phyloP scores from a whole-genome alignment of 2,888 invertebrate species.

The Pyralis farinalis region DNA sequence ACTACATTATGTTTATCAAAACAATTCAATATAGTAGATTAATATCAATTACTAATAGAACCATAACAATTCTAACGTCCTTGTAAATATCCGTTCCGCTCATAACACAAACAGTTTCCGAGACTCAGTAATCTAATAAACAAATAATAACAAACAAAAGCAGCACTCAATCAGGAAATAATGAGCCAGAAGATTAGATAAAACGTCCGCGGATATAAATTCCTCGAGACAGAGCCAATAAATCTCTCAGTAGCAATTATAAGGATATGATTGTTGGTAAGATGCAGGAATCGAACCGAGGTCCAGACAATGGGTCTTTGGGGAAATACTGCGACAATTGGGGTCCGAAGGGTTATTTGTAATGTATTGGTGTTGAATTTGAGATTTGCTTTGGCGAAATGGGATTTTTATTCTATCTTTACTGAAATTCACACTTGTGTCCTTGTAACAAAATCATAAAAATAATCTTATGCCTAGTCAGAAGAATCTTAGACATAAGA shows the following conservation, averaged over 20 bases:
- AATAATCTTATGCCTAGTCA: too few species aligned
- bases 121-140: slow-evolving; percentile 45
- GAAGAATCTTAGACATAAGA: too few species aligned
- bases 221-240: slow-evolving; percentile 57
- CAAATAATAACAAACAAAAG: slow-evolving; percentile 55
- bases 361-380: background rate
- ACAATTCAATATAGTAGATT: too few species aligned
- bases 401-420: background rate
- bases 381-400: slow-evolving; percentile 4
- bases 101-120: slow-evolving; percentile 15
- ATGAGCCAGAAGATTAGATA: slow-evolving; percentile 68
- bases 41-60: slow-evolving; percentile 1
- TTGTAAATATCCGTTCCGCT: slow-evolving; percentile 3
- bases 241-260: slow-evolving; percentile 70
- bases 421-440: too few species aligned
- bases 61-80: background rate
- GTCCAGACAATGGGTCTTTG: slow-evolving; percentile 48
- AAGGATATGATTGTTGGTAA: slow-evolving; percentile 56
- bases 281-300: slow-evolving; percentile 38
- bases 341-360: slow-evolving; percentile 25
- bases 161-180: slow-evolving; percentile 60
- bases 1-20: too few species aligned
- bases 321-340: slow-evolving; percentile 60
- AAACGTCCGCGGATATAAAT: slow-evolving; percentile 50
- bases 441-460: too few species aligned